These are phyloP conservation scores for Diplodus sargus DNA, from an alignment of 2,797 vertebrate genomes.

Conservation along the genomic window DNA sequence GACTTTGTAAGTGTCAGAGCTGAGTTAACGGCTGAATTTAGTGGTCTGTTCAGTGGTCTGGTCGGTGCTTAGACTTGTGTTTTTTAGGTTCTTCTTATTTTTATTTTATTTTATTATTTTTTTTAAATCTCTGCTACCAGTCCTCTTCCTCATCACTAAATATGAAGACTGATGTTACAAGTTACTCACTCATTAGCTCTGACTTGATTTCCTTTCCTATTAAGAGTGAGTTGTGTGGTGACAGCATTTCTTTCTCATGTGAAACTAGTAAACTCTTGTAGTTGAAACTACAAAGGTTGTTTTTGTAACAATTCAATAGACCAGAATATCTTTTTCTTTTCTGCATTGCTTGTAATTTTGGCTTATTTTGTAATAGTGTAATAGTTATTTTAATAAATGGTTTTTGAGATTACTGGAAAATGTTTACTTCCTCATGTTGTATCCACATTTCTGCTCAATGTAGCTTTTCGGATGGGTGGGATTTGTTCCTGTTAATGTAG, in stretches of 20 bases:
- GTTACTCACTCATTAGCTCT: slow-evolving; percentile 26
- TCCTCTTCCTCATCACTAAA: slow-evolving; percentile 41
- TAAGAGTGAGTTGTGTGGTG: slow-evolving; percentile 25
- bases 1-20: slow-evolving; percentile 57
- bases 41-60: slow-evolving; percentile 71
- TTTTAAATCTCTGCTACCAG: slow-evolving; percentile 47
- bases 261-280: slow-evolving; percentile 52
- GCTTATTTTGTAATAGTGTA: slow-evolving; percentile 72
- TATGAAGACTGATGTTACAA: slow-evolving; percentile 46
- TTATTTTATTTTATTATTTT: not conserved
- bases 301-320: slow-evolving; percentile 61
- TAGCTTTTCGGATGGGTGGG: slow-evolving; percentile 66
- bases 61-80: slow-evolving; percentile 66
- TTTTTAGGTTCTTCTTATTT: slow-evolving; percentile 30
- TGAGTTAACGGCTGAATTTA: slow-evolving; percentile 50
- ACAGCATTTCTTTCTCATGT: slow-evolving; percentile 26
- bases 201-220: slow-evolving; percentile 45
- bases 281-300: slow-evolving; percentile 59
- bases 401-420: slow-evolving; percentile 71
- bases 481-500: slow-evolving; percentile 73
- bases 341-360: slow-evolving; percentile 64
- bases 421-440: slow-evolving; percentile 59
- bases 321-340: slow-evolving; percentile 32
- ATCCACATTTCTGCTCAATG: slow-evolving; percentile 64
- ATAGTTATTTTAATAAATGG: slow-evolving; percentile 73